Base-by-base conservation (phyloP, 2,888 invertebrate genomes). In the Acanthosepion pharaonis region DNA sequence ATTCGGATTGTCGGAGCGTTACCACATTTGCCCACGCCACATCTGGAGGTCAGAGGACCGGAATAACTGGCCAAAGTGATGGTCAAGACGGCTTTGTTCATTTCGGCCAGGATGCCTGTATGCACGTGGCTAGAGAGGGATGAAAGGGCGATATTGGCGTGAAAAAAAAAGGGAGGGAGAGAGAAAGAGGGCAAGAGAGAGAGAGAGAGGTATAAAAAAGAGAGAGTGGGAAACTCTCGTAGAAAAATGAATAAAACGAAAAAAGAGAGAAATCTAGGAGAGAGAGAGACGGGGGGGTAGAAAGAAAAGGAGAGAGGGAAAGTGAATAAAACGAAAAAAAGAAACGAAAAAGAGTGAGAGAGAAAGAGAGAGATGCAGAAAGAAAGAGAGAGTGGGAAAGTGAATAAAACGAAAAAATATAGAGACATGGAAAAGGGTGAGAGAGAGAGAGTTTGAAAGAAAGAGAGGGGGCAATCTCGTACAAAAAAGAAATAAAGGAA, bases 21-120 rank as follows among this genome's bases (percentile, higher is more conserved):
- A 78, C n/a, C 78, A 78, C 78, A 33, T 78, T 78, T 78, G 78
- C n/a, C 78, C 78, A 78, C 78, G 78, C 78, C 78, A 78, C n/a
- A 78, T 78, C 78, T 78, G 78, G 78, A n/a, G 78, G 78, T n/a
- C 78, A 78, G 78, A 15, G 78, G 78, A 78, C n/a, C 78, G 78
- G n/a, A 78, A 78, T n/a, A 78, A 78, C 78, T 33, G 78, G n/a
- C n/a, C 78, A 78, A 33, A n/a, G 78, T 78, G n/a, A 78, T 78
- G 78, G 78, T 78, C 78, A 78, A 78, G 33, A 78, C 11, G n/a
- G 78, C n/a, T 78, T 78, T n/a, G 78, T 78, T n/a, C n/a, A 78
- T 78, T 78, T 78, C n/a, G 78, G n/a, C 78, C 78, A n/a, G n/a
- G 59, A 59, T 20, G 59, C 23, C 59, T 78, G 78, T 78, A 33